phyloP scores from a whole-genome alignment of 2,113 vertebrate species.

The Chloropsis hardwickii region DNA sequence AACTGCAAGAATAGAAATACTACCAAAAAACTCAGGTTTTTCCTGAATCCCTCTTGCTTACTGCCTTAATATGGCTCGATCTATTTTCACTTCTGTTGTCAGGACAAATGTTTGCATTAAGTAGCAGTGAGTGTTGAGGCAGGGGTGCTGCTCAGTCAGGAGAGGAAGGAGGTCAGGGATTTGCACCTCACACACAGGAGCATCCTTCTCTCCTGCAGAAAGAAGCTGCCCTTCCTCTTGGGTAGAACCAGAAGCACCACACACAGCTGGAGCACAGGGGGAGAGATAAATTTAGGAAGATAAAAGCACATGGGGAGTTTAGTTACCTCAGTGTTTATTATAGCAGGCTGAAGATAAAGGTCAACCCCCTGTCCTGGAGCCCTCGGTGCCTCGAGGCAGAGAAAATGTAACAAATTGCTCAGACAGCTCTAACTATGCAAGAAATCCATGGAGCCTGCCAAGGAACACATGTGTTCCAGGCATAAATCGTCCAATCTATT shows the following conservation, averaged over 20 bases:
- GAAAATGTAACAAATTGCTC: slow-evolving; percentile 30
- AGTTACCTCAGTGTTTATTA: slow-evolving; percentile 25
- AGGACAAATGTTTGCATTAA: background rate
- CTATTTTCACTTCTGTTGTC: background rate
- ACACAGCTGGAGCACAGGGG: background rate
- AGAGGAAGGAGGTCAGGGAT: background rate
- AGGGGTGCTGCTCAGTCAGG: background rate
- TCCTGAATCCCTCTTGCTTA: background rate
- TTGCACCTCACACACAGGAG: fast-evolving
- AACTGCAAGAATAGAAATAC: background rate
- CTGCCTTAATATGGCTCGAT: background rate
- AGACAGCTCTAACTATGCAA: slow-evolving; percentile 45
- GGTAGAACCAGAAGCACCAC: slow-evolving; percentile 20
- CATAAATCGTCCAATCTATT: slow-evolving; percentile 63
- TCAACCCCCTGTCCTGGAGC: slow-evolving; percentile 11
- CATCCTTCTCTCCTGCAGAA: background rate
- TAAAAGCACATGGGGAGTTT: background rate
- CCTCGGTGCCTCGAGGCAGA: background rate
- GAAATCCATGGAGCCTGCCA: slow-evolving; percentile 37
- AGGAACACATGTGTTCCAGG: slow-evolving; percentile 60
- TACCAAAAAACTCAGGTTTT: background rate
- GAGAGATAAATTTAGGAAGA: background rate
- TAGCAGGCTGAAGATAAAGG: slow-evolving; percentile 3
- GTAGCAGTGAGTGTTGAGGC: background rate
- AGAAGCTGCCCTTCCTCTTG: background rate